phyloP scores from a whole-genome alignment of 2,113 vertebrate species.

The Leucosticte australis region DNA sequence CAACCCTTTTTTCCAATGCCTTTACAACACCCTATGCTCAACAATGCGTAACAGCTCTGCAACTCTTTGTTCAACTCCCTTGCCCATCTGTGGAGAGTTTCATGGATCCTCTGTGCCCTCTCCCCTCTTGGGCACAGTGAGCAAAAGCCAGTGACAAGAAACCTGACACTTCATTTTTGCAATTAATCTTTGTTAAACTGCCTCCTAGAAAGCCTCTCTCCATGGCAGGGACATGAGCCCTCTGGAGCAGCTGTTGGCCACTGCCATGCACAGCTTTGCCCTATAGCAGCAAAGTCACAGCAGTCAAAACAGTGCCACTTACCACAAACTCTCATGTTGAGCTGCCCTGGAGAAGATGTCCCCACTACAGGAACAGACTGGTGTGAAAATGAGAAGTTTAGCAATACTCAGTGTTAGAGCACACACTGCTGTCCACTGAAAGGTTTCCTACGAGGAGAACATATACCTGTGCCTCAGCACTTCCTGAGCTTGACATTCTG shows the following conservation, averaged over 20 bases:
- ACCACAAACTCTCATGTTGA: not conserved
- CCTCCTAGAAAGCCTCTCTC: not conserved
- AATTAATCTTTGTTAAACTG: not conserved
- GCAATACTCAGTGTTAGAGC: not conserved
- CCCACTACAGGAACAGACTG: not conserved
- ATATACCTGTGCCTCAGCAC: not conserved
- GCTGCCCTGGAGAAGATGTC: not conserved
- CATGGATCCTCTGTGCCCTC: not conserved
- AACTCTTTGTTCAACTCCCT: not conserved
- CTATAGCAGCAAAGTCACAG: not conserved
- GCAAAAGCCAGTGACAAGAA: not conserved
- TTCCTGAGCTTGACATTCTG: not conserved
- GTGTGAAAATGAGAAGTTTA: not conserved
- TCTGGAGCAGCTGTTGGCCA: not conserved
- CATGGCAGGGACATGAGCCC: rapidly evolving
- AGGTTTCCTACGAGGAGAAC: not conserved
- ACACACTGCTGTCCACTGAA: not conserved
- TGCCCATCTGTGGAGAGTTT: not conserved
- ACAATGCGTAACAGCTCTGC: rapidly evolving
- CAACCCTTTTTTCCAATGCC: not conserved
- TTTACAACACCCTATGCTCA: not conserved
- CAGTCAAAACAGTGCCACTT: not conserved
- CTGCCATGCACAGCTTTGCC: not conserved
- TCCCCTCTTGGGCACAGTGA: not conserved
- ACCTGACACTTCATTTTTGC: not conserved